Evolutionary conservation across 2,113 vertebrate species (phyloP), one percentile per base, ranked within the genome.

Genomic region (Neogobius melanostomus): DNA sequence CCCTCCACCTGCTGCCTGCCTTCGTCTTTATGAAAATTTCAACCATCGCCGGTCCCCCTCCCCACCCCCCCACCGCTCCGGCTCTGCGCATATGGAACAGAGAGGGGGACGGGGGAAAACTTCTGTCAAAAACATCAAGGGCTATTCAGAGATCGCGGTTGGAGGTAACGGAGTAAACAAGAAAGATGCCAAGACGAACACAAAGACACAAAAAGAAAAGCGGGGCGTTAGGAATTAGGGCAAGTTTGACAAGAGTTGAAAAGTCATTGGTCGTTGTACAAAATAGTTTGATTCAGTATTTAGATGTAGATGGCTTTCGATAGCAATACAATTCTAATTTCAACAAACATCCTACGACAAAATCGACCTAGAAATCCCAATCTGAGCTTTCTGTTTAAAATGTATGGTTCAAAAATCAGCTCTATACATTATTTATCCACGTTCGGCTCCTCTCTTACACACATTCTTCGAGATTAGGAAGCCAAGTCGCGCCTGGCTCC

Each of bases 391-490:
- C 76, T 79, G 52, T 77, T 77, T 17, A 75, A 79, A 65, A 84
- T 82, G 63, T 66, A 78, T 49, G 49, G 56, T 54, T 70, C 66
- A 75, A 72, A 84, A 72, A 84, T 75, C 59, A 76, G 71, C 74
- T 64, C 82, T 64, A 85, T 83, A 66, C 43, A 64, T 87, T 71
- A 75, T 80, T 81, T 74, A 76, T 81, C 69, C 68, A 36, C 28
- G 46, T 59, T 77, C 70, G 76, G 47, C 68, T 42, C 66, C 16
- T 21, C 57, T 68, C 71, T 68, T 81, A 81, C 76, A 76, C 76
- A 80, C 74, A 77, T 84, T 85, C 82, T 81, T 81, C 16, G 15
- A 78, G 77, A 76, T 74, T 72, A 79, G 67, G 12, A 69, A 10
- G 46, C 42, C 21, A 49, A 65, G 49, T 11, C 75, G 66, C 1